Base-by-base conservation (phyloP, 2,888 invertebrate genomes). In the Euzophera pinguis region DNA sequence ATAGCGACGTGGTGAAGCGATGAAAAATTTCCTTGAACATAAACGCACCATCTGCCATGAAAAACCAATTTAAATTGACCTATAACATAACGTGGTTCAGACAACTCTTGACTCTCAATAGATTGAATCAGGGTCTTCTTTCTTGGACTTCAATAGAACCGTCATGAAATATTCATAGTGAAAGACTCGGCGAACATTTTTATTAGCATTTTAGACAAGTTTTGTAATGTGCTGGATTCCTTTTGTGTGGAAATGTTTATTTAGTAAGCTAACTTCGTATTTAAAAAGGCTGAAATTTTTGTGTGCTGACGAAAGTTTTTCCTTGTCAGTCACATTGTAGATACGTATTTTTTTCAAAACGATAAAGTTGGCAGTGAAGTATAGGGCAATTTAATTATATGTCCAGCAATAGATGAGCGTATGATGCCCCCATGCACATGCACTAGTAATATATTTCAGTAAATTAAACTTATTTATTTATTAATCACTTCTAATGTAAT, bases 181-280 rank as follows among this genome's bases (percentile, higher is more conserved):
- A 71, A 68, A 71, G 72, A 67, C 64, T 63, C 66, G 64, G 62
- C 73, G 77, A 76, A 22, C 22, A 76, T 78, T 76, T 80, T 78
- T 81, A 81, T 81, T 82, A 81, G 80, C 81, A 82, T 81, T 81
- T 80, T 79, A 78, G 80, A 78, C 78, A 81, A 81, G 80, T 80
- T 79, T 75, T 73, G 75, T 70, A 75, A 79, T 81, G 78, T 74
- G 66, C 70, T 12, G 47, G 65, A 64, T 71, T 66, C 55, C 73
- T 75, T 75, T 74, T 71, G 64, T 65, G 70, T 71, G 58, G 56
- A 59, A 68, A 61, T 65, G 12, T 3, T 37, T 32, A n/a, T 37
- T 22, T 48, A 37, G 37, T 48, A 8, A 47, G 34, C 8, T 34
- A 14, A 45, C 4, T 29, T 29, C 7, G 29, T 29, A 45, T 45